Percentiles rank a stretch among this genome's conserved stretches.
Evolutionary conservation across 53 echinoderm and acorn worm genomes (phyloP).

Genomic region (Hippasteria phrygiana): DNA sequence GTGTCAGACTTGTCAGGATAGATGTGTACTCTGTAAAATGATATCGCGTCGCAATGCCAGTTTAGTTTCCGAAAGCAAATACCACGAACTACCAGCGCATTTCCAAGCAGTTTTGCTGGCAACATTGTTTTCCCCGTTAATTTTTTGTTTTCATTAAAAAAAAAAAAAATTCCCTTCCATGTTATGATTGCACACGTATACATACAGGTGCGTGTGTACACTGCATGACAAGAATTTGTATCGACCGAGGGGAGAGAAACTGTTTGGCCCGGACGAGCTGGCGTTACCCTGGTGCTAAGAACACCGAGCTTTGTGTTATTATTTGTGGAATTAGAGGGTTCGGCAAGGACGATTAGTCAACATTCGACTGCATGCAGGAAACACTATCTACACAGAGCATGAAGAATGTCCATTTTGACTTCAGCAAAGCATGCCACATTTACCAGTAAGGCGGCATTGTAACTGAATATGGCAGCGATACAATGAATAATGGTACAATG

Average conservation of each 20-base stretch:
- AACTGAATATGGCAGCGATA: too few relatives aligned
- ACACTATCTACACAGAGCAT: constrained; percentile 5
- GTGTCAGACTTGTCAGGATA: constrained; percentile 44
- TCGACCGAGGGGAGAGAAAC: not conserved
- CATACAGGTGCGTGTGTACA: constrained; percentile 5
- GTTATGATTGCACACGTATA: constrained; percentile 6
- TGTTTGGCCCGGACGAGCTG: not conserved
- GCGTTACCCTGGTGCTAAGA: constrained; percentile 4
- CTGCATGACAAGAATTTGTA: constrained; percentile 9
- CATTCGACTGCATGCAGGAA: not conserved
- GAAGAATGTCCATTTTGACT: not conserved
- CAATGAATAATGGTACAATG: too few relatives aligned
- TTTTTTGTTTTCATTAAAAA: not conserved
- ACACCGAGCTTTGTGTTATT: constrained; percentile 6
- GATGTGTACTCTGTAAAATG: constrained; percentile 62
- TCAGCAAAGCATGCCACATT: too few relatives aligned
- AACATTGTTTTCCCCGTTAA: not conserved
- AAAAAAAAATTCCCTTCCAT: not conserved
- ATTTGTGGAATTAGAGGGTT: not conserved
- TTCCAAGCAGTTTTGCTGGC: constrained; percentile 3
- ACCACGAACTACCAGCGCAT: constrained; percentile 22
- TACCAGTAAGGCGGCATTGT: too few relatives aligned
- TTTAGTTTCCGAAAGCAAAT: constrained; percentile 48
- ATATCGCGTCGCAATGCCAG: constrained; percentile 33
- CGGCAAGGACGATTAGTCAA: not conserved